A percentile compares a stretch with the other conserved stretches of the same genome.
Evolutionary conservation across 2,797 vertebrate genomes (phyloP).

Genomic region (Darevskia mixta): DNA sequence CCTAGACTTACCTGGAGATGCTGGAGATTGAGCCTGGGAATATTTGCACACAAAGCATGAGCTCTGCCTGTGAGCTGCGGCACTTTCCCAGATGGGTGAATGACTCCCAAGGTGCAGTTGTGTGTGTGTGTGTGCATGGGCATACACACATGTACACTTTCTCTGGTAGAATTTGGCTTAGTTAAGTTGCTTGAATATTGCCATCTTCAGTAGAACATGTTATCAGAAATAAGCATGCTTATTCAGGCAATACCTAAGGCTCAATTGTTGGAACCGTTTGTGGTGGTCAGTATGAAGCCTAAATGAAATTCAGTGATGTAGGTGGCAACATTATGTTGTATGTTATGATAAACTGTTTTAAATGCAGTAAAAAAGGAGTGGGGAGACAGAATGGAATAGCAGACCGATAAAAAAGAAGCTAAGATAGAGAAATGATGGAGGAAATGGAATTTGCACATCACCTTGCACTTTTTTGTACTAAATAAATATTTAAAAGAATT

Average conservation of each 20-base stretch:
- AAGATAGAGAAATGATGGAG: neutral
- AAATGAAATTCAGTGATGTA: neutral
- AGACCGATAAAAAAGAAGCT: neutral
- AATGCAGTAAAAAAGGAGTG: neutral
- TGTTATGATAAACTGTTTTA: neutral
- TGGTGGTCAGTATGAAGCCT: neutral
- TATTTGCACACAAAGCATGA: too few species aligned
- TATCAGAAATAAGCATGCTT: neutral
- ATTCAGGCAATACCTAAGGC: too few species aligned
- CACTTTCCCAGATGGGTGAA: too few species aligned
- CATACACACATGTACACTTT: too few species aligned
- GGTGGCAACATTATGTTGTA: neutral
- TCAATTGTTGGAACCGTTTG: neutral
- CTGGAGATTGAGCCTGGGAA: too few species aligned
- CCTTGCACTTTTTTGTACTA: neutral
- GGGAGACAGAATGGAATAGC: neutral
- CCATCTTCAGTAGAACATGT: neutral
- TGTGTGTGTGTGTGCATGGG: neutral
- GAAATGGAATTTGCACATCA: neutral
- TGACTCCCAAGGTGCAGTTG: too few species aligned
- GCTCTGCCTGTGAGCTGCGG: too few species aligned
- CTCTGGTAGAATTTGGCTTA: neutral
- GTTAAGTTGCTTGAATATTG: neutral
- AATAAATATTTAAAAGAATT: neutral
- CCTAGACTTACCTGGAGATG: too few species aligned